Evolutionary conservation across 2,113 vertebrate genomes (phyloP).

Genomic region (Conger conger): DNA sequence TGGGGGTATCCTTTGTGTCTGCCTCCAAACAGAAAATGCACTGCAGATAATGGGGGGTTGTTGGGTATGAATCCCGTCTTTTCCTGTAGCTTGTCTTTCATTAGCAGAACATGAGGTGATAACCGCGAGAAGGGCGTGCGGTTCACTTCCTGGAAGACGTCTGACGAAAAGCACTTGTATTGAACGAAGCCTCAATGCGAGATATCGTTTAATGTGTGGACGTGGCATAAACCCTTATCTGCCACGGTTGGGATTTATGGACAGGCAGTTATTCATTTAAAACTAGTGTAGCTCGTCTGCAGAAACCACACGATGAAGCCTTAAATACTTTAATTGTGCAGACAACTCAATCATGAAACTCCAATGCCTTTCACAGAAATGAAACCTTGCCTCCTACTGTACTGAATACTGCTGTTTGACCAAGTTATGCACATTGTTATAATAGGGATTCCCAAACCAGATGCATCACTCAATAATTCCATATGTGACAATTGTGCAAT

Average conservation of each 20-base stretch:
- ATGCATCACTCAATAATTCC: not conserved
- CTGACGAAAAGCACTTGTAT: not conserved
- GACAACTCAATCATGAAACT: not conserved
- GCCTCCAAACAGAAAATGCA: conserved; percentile 1
- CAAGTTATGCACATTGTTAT: not conserved
- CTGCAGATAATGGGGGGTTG: not conserved
- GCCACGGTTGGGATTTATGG: not conserved
- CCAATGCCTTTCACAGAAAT: not conserved
- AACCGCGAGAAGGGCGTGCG: not conserved
- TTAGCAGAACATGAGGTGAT: conserved; percentile 10
- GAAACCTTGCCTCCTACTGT: not conserved
- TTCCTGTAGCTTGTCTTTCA: not conserved
- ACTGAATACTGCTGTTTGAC: not conserved
- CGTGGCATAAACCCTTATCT: not conserved
- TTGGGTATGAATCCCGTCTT: not conserved
- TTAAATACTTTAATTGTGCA: not conserved
- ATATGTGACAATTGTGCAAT: not conserved
- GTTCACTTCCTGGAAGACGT: conserved; percentile 1
- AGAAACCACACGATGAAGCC: not conserved
- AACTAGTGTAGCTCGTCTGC: not conserved
- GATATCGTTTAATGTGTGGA: not conserved
- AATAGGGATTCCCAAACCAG: not conserved
- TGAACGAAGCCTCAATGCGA: conserved; percentile 11
- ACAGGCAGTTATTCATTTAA: not conserved
- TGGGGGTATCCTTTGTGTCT: not conserved